Base-by-base conservation (phyloP, 2,888 invertebrate species). In the Panopea generosa region DNA sequence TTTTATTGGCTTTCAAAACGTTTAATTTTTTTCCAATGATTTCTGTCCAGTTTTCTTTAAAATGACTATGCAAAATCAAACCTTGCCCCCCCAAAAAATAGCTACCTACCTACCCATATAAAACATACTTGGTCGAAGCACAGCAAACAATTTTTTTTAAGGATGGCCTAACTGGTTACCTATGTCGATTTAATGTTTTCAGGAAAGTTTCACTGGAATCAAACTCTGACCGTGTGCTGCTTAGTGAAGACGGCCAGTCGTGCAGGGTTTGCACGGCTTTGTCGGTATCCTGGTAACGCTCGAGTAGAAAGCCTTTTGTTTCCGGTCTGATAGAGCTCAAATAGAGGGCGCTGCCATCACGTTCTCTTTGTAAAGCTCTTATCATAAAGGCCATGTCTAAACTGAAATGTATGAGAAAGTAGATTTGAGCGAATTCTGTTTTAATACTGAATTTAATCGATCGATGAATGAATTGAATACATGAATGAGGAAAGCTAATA, bases 341-440 rank as follows among this genome's bases (percentile, higher is more conserved):
- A 67, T 90, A 87, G 49, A 90, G 83, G 53, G 89, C 87, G 18
- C 87, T 89, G 67, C 87, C 86, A 52, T 89, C 90, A 16, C 90
- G 74, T 67, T 90, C 90, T 24, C 84, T 65, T 75, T 90, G 90
- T 18, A 90, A 73, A 33, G 81, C 80, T 14, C 86, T 78, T 16
- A 86, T 78, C 67, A 86, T 68, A 52, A 69, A 66, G 7, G 85
- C 85, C 60, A 87, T 71, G 56, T 87, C 87, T 16, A 84, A 73
- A 59, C 85, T 84, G 76, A 69, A 82, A 40, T 24, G 9, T n/a
- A n/a, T n/a, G n/a, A 14, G 40, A 7, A 14, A 14, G 40, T 7
- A 40, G 14, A 40, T 11, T 11, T 11, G 40, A 40, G 14, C 40
- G 14, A 40, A 40, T 40, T n/a, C n/a, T n/a, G n/a, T n/a, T n/a